Base-by-base conservation (phyloP, 2,113 vertebrate genomes). In the Antennarius striatus region DNA sequence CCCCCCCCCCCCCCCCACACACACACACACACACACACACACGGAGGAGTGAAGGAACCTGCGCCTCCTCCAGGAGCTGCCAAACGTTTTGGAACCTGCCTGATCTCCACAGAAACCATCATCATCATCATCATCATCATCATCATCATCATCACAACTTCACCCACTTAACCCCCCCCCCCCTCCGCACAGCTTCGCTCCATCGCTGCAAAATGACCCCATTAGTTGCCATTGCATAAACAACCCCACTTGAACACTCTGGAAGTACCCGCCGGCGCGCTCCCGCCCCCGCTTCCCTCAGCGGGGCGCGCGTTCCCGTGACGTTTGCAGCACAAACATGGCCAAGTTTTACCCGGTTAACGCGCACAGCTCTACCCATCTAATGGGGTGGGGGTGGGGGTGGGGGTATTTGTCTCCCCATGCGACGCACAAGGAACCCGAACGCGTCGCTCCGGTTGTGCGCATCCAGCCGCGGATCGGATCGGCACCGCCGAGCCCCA, bases 271-370 rank as follows among this genome's bases (percentile, higher is more conserved):
- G 78, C 81, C 22, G 22, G 36, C 67, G 40, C 72, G 36, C 49
- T 71, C 72, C 71, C 72, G 36, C 49, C 68, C 72, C 71, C 56
- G 56, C 67, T 74, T 56, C 36, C 22, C 22, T 22, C 40, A 65
- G 75, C 10, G 69, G 72, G 53, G 71, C 67, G 80, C 66, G 74
- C 51, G 50, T 36, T 36, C 32, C 4, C 32, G 32, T 36, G 32
- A 36, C 56, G 70, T 69, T 56, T 51, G 66, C 80, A 59, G 64
- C 67, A 17, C 58, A 39, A 71, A 75, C 75, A 75, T 48, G 61
- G 61, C 50, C 76, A 81, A 82, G 75, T 85, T 78, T 73, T 10
- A 42, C 30, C 68, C 22, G 55, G 63, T 54, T 68, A 1, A 52
- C 36, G 40, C 40, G 70, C 64, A 59, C 28, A 7, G 55, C 49